Evolutionary conservation across 2,113 vertebrate species (phyloP).

Genomic region (Dromas ardeola): DNA sequence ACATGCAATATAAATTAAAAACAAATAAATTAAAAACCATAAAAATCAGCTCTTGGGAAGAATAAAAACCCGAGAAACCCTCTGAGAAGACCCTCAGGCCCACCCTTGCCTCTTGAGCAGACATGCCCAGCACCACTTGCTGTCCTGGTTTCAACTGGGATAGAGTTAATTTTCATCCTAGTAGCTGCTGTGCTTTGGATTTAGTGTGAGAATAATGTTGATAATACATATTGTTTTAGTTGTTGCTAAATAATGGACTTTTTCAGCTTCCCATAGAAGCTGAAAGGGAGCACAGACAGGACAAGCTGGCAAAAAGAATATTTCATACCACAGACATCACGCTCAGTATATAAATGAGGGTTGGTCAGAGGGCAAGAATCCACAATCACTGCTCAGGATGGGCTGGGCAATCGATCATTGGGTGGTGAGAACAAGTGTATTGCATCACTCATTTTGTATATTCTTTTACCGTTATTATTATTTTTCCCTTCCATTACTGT

Average conservation of each 20-base stretch:
- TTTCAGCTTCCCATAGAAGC: background rate
- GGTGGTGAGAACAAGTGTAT: background rate
- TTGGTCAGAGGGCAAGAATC: background rate
- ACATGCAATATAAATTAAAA: rapidly evolving
- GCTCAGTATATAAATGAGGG: background rate
- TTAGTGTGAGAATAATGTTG: background rate
- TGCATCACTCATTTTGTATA: background rate
- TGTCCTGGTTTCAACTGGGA: background rate
- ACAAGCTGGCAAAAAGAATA: background rate
- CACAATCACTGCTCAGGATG: background rate
- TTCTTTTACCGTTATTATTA: background rate
- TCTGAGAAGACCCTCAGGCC: background rate
- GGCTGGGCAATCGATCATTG: background rate
- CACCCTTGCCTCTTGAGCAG: background rate
- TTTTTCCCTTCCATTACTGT: background rate
- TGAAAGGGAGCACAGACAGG: background rate
- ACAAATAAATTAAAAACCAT: background rate
- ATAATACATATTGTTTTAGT: background rate
- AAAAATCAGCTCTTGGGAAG: background rate
- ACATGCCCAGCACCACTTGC: rapidly evolving
- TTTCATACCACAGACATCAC: background rate
- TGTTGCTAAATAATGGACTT: background rate
- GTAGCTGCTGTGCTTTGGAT: background rate
- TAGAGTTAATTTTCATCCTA: background rate
- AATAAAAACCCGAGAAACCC: background rate